These are phyloP conservation scores for Miichthys miiuy DNA, from an alignment of 2,797 vertebrate genomes.

Conservation along the genomic window DNA sequence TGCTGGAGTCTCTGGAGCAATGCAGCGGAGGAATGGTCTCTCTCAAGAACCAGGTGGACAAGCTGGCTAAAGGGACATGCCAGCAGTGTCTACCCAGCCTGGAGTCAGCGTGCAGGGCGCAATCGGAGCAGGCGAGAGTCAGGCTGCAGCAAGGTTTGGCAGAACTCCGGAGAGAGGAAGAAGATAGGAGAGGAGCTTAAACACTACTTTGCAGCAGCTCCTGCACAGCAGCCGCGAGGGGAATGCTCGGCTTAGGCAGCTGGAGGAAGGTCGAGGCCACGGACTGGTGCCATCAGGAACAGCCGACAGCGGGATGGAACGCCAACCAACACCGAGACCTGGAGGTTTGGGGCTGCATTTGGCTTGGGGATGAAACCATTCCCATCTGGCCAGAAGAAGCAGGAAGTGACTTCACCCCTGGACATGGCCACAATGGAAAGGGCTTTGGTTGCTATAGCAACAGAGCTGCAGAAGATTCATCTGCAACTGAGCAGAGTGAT, in stretches of 20 bases:
- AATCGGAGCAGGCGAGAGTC: constrained; percentile 48
- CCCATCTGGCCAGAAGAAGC: constrained; percentile 43
- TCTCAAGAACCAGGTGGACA: constrained; percentile 61
- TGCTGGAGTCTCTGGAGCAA: constrained; percentile 69
- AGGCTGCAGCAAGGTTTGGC: constrained; percentile 53
- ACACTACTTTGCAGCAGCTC: constrained; percentile 63
- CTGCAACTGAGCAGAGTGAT: constrained; percentile 69
- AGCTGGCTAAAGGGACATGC: constrained; percentile 52
- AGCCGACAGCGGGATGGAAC: constrained; percentile 14
- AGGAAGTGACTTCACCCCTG: constrained; percentile 48
- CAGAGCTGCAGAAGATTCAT: constrained; percentile 72
- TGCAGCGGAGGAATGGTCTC: constrained; percentile 56
- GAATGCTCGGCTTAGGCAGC: constrained; percentile 25
- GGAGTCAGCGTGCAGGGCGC: constrained; percentile 58
- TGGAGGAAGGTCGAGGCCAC: constrained; percentile 46
- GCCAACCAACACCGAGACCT: constrained; percentile 43
- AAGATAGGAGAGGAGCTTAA: constrained; percentile 67
- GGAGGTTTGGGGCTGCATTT: constrained; percentile 17
- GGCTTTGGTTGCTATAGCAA: constrained; percentile 71
- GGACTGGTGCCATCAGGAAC: neutral
- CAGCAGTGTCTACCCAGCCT: constrained; percentile 56
- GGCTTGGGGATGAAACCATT: constrained; percentile 21
- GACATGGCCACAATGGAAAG: constrained; percentile 52
- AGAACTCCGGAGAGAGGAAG: constrained; percentile 58
- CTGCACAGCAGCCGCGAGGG: constrained; percentile 50